These are phyloP conservation scores for Drosophila meridiana DNA, from an alignment of 2,888 invertebrate species.

Conservation along the genomic window DNA sequence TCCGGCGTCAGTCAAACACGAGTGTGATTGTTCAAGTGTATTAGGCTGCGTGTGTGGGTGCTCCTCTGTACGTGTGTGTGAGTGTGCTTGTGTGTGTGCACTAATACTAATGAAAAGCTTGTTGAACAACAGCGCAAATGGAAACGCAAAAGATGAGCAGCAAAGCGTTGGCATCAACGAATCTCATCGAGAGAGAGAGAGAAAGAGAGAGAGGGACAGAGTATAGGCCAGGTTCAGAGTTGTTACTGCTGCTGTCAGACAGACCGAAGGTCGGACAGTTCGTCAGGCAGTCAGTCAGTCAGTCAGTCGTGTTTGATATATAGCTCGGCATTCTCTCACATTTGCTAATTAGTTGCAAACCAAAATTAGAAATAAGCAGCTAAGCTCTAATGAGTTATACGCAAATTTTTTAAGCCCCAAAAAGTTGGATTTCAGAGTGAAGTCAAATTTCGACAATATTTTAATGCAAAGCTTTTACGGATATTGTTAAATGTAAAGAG, in stretches of 20 bases:
- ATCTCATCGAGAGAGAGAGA: neutral
- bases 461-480: neutral
- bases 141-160: constrained; percentile 52
- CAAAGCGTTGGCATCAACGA: constrained; percentile 30
- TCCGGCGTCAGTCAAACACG: constrained; percentile 54
- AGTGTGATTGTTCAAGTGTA: constrained; percentile 46
- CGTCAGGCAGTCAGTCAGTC: constrained; percentile 8
- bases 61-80: neutral
- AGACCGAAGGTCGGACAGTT: constrained; percentile 11
- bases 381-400: neutral
- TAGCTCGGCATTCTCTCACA: constrained; percentile 24
- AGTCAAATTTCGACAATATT: neutral
- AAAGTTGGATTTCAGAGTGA: neutral
- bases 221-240: too few relatives aligned
- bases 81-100: constrained; percentile 29
- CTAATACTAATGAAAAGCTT: constrained; percentile 70
- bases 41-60: constrained; percentile 19
- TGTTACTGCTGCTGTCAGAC: constrained; percentile 1
- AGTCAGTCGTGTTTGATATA: constrained; percentile 4
- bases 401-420: neutral
- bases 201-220: neutral
- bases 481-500: neutral
- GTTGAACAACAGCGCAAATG: constrained; percentile 46
- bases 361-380: neutral
- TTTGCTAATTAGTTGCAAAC: constrained; percentile 40